Conservation (phyloP, 2,797 vertebrate species). For the Diceros bicornis region DNA sequence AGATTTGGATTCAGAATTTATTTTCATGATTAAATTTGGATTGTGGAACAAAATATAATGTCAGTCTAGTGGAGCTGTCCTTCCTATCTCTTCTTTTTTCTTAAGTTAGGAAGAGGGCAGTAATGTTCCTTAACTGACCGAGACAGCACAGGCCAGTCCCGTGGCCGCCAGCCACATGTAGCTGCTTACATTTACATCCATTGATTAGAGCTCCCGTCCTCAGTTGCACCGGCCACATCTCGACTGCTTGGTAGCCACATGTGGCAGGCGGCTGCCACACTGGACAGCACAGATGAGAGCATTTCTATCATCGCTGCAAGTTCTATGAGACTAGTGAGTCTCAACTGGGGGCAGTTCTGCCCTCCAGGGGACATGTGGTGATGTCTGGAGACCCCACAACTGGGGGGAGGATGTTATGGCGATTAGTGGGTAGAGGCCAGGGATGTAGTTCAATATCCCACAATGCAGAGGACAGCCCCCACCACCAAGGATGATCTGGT, state of each 20-base stretch:
- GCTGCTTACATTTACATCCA: neutral
- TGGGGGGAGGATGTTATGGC: neutral
- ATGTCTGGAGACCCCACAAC: neutral
- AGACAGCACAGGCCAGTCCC: neutral
- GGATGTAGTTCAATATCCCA: neutral
- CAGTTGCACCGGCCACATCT: neutral
- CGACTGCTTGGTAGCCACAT: fast-evolving
- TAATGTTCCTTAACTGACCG: neutral
- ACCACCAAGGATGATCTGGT: too few relatives aligned
- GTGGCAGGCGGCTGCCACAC: fast-evolving
- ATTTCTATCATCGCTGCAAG: fast-evolving
- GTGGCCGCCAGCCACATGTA: neutral
- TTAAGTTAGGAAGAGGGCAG: too few relatives aligned
- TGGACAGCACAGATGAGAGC: too few relatives aligned
- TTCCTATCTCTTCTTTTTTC: neutral
- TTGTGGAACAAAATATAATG: neutral
- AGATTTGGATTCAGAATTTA: neutral
- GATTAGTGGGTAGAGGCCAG: neutral
- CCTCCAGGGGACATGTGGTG: neutral
- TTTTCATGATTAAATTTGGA: neutral
- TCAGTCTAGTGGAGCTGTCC: too few relatives aligned
- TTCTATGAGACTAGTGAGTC: neutral
- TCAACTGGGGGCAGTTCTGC: neutral
- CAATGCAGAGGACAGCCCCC: neutral
- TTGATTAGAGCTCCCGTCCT: neutral